These are phyloP conservation scores for Myrmecobius fasciatus DNA, from an alignment of 2,113 vertebrate species.

Conservation along the genomic window DNA sequence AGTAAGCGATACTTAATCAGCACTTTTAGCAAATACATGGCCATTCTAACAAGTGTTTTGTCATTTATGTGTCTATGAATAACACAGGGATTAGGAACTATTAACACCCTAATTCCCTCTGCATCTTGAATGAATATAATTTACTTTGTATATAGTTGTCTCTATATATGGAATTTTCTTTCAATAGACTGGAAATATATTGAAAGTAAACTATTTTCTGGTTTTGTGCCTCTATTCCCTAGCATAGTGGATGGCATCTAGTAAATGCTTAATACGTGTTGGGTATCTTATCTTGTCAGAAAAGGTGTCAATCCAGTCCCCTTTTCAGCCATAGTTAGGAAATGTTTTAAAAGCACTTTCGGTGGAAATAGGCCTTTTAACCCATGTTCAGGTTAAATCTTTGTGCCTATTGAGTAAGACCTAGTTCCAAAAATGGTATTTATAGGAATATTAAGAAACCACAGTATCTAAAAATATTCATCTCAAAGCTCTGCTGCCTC, in stretches of 20 bases:
- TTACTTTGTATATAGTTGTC: not conserved
- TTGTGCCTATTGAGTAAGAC: conserved; percentile 50
- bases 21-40: not conserved
- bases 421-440: conserved; percentile 61
- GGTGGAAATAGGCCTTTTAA: conserved; percentile 53
- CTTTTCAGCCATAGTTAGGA: not conserved
- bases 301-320: not conserved
- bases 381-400: conserved; percentile 37
- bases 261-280: not conserved
- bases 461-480: conserved; percentile 65
- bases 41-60: not conserved
- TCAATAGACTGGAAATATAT: not conserved
- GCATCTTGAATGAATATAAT: not conserved
- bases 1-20: not conserved
- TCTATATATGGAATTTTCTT: not conserved
- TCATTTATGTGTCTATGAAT: not conserved
- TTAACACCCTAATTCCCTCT: not conserved
- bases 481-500: conserved; percentile 42
- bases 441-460: conserved; percentile 58
- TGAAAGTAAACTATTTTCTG: not conserved
- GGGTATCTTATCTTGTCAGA: not conserved
- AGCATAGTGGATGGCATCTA: not conserved
- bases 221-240: not conserved
- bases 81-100: not conserved
- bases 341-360: not conserved